Evolutionary conservation across 2,888 invertebrate species (phyloP).

Genomic region (Dasysyrphus tricinctus): DNA sequence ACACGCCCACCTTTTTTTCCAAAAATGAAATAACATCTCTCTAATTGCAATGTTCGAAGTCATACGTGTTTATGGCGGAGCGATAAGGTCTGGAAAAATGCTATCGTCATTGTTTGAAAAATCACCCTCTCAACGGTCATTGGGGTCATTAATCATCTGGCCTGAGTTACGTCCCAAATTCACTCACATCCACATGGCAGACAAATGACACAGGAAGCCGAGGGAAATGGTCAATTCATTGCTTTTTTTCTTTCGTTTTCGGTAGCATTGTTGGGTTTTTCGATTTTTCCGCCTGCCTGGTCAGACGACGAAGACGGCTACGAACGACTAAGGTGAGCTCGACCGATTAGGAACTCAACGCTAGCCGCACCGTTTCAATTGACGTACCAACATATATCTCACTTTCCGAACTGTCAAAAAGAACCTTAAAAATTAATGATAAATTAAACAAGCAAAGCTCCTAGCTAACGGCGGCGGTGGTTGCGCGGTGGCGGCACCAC

Average conservation of each 20-base stretch:
- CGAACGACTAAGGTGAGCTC: constrained; percentile 20
- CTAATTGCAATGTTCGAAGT: constrained; percentile 44
- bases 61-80: background rate
- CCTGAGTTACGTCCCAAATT: constrained; percentile 21
- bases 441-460: constrained; percentile 65
- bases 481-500: background rate
- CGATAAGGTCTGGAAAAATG: constrained; percentile 34
- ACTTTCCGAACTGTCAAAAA: constrained; percentile 66
- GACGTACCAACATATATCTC: constrained; percentile 45
- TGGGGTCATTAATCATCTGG: constrained; percentile 66
- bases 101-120: constrained; percentile 42
- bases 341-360: constrained; percentile 18
- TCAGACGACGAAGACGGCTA: constrained; percentile 7
- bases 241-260: constrained; percentile 32
- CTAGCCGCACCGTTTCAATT: background rate
- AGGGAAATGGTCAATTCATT: constrained; percentile 36
- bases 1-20: constrained; percentile 41
- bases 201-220: constrained; percentile 70
- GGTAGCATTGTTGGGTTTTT: constrained; percentile 69
- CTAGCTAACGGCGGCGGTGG: constrained; percentile 1
- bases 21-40: constrained; percentile 15
- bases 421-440: constrained; percentile 69
- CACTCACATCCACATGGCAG: constrained; percentile 33
- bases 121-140: constrained; percentile 60
- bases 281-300: constrained; percentile 67